phyloP scores from a whole-genome alignment of 2,113 vertebrate genomes.

The cattle (Bos taurus) region ARS-UCD2.0 NC_037329.1:34155001-34155500 shows the following conservation, averaged over 20 bases:
- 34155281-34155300: neutral
- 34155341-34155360: neutral
- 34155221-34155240: conserved; percentile 6
- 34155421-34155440: neutral
- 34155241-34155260: conserved; percentile 40
- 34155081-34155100: neutral
- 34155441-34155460: neutral
- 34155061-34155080: neutral
- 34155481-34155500: neutral
- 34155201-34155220: neutral
- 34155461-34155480: neutral
- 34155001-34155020: neutral
- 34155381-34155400: neutral
- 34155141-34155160: neutral
- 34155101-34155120: neutral
- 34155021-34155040: neutral
- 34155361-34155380: neutral
- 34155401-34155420: neutral
- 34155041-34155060: neutral
- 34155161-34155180: neutral
- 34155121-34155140: neutral
- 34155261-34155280: conserved; percentile 22
- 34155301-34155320: conserved; percentile 8
- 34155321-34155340: neutral
- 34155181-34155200: neutral